A percentile compares a stretch with the other conserved stretches of the same genome.
These are phyloP conservation scores for Aradophagus sp. DNA, from an alignment of 1,140 invertebrate genomes.

Conservation along the genomic window DNA sequence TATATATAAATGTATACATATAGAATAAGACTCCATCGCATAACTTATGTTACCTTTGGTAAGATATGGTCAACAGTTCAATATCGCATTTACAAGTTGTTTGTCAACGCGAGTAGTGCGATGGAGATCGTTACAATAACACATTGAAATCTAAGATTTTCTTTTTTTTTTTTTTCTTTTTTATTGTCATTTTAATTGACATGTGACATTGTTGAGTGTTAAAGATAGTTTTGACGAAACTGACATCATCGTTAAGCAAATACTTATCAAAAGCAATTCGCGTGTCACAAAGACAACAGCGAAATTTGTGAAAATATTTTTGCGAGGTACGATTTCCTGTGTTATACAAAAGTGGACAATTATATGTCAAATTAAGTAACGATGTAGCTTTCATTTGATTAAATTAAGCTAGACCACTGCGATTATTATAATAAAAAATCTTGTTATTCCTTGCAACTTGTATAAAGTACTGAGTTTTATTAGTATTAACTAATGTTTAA, in stretches of 20 bases:
- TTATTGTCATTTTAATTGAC: slow-evolving; percentile 8
- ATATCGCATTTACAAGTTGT: too few species aligned
- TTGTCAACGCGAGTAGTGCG: slow-evolving; percentile 61
- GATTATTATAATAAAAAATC: slow-evolving; percentile 67
- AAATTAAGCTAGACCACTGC: slow-evolving; percentile 64
- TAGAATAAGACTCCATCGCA: slow-evolving; percentile 54
- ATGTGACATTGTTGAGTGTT: too few species aligned
- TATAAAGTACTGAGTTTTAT: slow-evolving; percentile 76
- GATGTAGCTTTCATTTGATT: slow-evolving; percentile 62
- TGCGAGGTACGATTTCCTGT: slow-evolving; percentile 64
- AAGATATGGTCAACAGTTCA: too few species aligned
- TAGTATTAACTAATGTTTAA: slow-evolving; percentile 70
- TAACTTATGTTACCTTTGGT: slow-evolving; percentile 58
- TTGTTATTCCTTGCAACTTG: slow-evolving; percentile 75
- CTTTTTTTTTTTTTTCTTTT: slow-evolving; percentile 8
- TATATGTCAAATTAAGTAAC: slow-evolving; percentile 57
- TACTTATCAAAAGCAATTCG: too few species aligned
- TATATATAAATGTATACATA: too few species aligned
- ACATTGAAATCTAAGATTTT: slow-evolving; percentile 34
- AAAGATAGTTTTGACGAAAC: too few species aligned
- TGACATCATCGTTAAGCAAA: too few species aligned
- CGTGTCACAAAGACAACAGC: slow-evolving; percentile 18
- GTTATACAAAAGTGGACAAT: slow-evolving; percentile 57
- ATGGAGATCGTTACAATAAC: slow-evolving; percentile 56
- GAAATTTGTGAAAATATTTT: slow-evolving; percentile 59